These are phyloP conservation scores for Enteromius thamalakanensis DNA, from an alignment of 2,797 vertebrate genomes.

Conservation along the genomic window DNA sequence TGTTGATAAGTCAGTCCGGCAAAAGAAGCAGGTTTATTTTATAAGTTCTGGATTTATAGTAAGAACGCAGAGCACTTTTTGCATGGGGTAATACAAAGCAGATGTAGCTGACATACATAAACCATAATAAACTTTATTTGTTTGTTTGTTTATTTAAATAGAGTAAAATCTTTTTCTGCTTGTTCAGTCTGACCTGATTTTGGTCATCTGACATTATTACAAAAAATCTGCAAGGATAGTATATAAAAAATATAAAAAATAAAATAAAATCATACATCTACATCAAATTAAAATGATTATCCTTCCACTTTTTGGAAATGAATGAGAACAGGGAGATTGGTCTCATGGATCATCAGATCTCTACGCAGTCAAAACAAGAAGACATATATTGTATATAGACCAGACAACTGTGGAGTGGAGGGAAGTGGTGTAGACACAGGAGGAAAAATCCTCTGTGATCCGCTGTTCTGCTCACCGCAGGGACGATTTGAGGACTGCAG, in stretches of 20 bases:
- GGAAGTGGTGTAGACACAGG: constrained; percentile 50
- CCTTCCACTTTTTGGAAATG: background rate
- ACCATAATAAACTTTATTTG: background rate
- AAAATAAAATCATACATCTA: background rate
- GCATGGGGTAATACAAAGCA: constrained; percentile 7
- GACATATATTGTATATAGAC: constrained; percentile 18
- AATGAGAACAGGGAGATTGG: constrained; percentile 3
- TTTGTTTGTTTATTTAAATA: background rate
- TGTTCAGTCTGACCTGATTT: background rate
- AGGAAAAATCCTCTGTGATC: constrained; percentile 49
- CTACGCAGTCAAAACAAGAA: constrained; percentile 27
- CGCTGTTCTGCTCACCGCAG: constrained; percentile 37
- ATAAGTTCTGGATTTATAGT: background rate
- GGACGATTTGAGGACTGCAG: constrained; percentile 23
- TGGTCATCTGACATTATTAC: background rate
- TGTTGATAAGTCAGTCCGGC: constrained; percentile 28
- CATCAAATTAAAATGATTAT: background rate
- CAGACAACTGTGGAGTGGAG: constrained; percentile 27
- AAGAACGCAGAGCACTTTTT: background rate
- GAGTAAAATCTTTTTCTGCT: background rate
- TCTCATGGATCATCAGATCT: constrained; percentile 2
- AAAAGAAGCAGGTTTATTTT: constrained; percentile 19
- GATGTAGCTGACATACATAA: constrained; percentile 5
- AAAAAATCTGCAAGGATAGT: background rate
- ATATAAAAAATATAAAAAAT: background rate